Percentiles rank a stretch among this genome's conserved stretches.
Evolutionary conservation across 1,140 invertebrate genomes (phyloP).

Genomic region (silkworm (Bombyx mori)): DNA sequence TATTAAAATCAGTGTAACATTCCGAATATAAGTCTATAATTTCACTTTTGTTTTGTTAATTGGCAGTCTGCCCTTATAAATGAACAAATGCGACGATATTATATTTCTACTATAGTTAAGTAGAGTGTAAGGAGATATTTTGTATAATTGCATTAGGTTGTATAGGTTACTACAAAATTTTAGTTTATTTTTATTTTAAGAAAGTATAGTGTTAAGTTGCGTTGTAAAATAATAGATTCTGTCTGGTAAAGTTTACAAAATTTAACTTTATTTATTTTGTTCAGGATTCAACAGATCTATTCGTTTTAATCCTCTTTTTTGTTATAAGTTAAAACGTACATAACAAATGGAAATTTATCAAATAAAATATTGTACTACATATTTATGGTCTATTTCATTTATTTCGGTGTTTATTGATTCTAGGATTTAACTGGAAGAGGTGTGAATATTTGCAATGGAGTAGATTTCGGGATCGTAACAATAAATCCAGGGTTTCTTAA

Average conservation of each 20-base stretch:
- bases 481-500: too few relatives aligned
- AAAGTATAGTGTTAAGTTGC: conserved; percentile 30
- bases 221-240: conserved; percentile 54
- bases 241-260: conserved; percentile 37
- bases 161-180: conserved; percentile 48
- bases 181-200: conserved; percentile 32
- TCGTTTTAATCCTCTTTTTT: conserved; percentile 42
- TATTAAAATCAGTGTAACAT: conserved; percentile 3
- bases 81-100: conserved; percentile 59
- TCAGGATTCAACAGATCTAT: conserved; percentile 34
- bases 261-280: conserved; percentile 57
- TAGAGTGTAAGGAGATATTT: conserved; percentile 60
- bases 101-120: conserved; percentile 57
- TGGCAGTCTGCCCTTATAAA: conserved; percentile 38
- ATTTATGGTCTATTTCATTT: too few relatives aligned
- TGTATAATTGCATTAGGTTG: conserved; percentile 68
- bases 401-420: too few relatives aligned
- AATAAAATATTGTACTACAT: conserved; percentile 24
- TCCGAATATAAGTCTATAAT: conserved; percentile 1
- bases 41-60: conserved; percentile 14
- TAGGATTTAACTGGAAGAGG: too few relatives aligned
- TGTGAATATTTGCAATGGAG: too few relatives aligned
- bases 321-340: conserved; percentile 32
- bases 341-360: conserved; percentile 51
- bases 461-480: too few relatives aligned